phyloP scores from a whole-genome alignment of 2,888 invertebrate species.

The Napeogenes sylphis region DNA sequence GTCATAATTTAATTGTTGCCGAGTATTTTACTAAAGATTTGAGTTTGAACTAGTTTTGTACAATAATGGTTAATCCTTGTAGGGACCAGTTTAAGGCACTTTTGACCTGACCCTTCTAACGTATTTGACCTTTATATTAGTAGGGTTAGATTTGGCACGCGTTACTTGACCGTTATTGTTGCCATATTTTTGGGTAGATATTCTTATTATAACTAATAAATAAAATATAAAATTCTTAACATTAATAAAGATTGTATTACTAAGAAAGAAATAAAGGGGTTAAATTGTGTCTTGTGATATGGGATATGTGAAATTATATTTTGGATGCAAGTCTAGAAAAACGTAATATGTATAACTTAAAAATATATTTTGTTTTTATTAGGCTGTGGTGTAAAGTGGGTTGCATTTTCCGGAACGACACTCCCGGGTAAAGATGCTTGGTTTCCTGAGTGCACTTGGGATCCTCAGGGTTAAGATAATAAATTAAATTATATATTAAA shows the following conservation, averaged over 20 bases:
- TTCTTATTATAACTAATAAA: too few species aligned
- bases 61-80: conserved; percentile 9
- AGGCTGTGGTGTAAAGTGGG: conserved; percentile 11
- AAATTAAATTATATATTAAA: too few species aligned
- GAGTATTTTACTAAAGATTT: too few species aligned
- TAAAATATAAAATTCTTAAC: too few species aligned
- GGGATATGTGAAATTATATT: too few species aligned
- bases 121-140: conserved; percentile 24
- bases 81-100: conserved; percentile 5
- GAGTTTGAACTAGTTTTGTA: conserved; percentile 8
- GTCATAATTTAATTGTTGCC: too few species aligned
- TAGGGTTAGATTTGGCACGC: conserved; percentile 33
- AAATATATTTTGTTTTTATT: conserved; percentile 13
- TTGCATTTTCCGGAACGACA: conserved; percentile 30
- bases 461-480: conserved; percentile 10
- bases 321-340: too few species aligned
- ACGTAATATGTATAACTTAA: not conserved
- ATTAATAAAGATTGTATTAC: too few species aligned
- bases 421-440: conserved; percentile 34
- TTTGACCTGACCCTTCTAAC: conserved; percentile 21
- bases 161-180: conserved; percentile 11
- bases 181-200: too few species aligned
- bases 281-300: too few species aligned
- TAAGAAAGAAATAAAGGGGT: too few species aligned
- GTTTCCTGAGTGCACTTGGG: conserved; percentile 33